These are phyloP conservation scores for Lytechinus variegatus DNA, from an alignment of 35 echinoderm and acorn worm species.

Conservation along the genomic window DNA sequence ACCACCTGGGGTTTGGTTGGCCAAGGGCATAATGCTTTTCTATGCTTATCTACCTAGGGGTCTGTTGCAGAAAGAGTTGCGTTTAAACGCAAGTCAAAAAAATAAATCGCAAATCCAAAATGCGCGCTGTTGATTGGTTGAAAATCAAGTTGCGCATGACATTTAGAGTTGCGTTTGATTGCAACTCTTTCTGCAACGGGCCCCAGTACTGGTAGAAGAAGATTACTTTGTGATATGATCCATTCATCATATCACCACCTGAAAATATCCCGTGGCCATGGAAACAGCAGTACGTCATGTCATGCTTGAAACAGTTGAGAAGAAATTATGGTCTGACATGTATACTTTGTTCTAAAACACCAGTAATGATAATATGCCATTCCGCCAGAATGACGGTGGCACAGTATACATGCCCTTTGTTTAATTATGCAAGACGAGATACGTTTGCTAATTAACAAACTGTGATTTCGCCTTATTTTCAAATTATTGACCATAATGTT, in stretches of 20 bases:
- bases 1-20: background rate
- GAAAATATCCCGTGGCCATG: constrained; percentile 14
- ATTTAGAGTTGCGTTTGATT: no score
- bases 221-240: background rate
- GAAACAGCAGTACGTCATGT: constrained; percentile 16
- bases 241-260: background rate
- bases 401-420: background rate
- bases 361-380: background rate
- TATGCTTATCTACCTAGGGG: background rate
- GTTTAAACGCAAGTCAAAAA: no score
- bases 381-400: background rate
- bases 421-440: background rate
- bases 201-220: background rate
- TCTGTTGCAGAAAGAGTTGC: no score
- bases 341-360: background rate
- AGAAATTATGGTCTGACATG: background rate
- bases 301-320: background rate
- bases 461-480: no score
- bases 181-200: no score
- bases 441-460: no score
- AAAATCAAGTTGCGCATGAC: no score
- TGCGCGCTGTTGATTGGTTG: no score
- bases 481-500: no score
- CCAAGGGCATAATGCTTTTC: background rate
- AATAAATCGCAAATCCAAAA: no score